A percentile compares a stretch with the other conserved stretches of the same genome.
Evolutionary conservation across 2,113 vertebrate species (phyloP).

Genomic region (Panthera uncia): DNA sequence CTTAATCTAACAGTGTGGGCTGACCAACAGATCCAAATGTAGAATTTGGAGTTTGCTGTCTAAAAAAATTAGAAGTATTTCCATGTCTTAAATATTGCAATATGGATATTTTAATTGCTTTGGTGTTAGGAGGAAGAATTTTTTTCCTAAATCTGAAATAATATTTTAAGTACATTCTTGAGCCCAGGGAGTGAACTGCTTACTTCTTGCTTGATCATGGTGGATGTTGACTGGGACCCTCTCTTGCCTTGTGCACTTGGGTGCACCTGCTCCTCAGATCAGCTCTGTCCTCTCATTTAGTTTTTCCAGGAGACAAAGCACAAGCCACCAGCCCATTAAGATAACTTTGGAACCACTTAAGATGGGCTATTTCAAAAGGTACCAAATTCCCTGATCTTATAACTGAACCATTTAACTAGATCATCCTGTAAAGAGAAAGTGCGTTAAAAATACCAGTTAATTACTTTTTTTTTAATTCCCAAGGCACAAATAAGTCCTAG

Average conservation of each 20-base stretch:
- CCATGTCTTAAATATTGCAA: not conserved
- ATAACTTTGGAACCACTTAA: constrained; percentile 76
- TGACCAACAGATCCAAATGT: not conserved
- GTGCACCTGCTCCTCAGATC: not conserved
- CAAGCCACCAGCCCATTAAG: constrained; percentile 59
- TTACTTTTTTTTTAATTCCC: constrained; percentile 82
- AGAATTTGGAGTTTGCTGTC: constrained; percentile 22
- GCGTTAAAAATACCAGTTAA: constrained; percentile 84
- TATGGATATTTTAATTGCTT: constrained; percentile 18
- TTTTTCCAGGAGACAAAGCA: constrained; percentile 40
- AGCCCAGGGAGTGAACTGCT: not conserved
- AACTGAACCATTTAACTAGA: constrained; percentile 79
- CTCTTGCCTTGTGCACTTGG: not conserved
- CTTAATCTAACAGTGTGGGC: not conserved
- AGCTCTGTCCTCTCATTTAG: constrained; percentile 7
- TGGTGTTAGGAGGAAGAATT: not conserved
- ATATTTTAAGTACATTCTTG: constrained; percentile 14
- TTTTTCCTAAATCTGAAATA: not conserved
- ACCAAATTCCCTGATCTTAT: constrained; percentile 82
- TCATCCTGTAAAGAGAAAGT: constrained; percentile 79
- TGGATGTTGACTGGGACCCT: not conserved
- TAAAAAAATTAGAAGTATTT: constrained; percentile 23
- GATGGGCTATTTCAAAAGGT: constrained; percentile 80
- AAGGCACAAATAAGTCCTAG: constrained; percentile 79
- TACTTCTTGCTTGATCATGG: not conserved